Percentiles rank a stretch among this genome's conserved stretches.
Conservation (phyloP, 2,888 invertebrate genomes). For the Entomobrya proxima region DNA sequence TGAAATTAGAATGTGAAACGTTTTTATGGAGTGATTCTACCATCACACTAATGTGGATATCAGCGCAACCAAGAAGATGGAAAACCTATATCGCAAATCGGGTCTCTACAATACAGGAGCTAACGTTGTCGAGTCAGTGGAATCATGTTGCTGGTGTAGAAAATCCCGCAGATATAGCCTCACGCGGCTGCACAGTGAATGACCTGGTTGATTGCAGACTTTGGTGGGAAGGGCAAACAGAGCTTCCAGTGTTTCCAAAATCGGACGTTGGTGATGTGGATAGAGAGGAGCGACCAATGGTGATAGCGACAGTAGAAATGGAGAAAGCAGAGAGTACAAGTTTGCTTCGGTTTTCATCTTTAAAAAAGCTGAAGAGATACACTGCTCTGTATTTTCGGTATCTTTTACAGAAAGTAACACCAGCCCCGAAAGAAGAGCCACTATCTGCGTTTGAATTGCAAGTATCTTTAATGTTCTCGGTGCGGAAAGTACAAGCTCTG, state of each 20-base stretch:
- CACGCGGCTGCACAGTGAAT: constrained; percentile 51
- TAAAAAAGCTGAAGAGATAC: neutral
- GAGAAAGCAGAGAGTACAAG: too few relatives aligned
- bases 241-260: neutral
- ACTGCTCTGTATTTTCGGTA: neutral
- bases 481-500: neutral
- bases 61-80: constrained; percentile 68
- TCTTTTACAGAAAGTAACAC: neutral
- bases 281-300: neutral
- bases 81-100: constrained; percentile 74
- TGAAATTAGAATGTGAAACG: constrained; percentile 8
- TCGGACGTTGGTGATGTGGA: neutral
- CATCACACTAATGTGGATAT: constrained; percentile 75
- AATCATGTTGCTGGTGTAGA: constrained; percentile 71
- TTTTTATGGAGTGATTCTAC: constrained; percentile 75
- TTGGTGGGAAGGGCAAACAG: constrained; percentile 28
- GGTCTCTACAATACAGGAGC: constrained; percentile 69
- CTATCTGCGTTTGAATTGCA: neutral
- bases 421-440: too few relatives aligned
- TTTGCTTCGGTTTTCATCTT: neutral
- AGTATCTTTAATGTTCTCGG: neutral
- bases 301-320: neutral
- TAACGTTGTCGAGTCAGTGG: constrained; percentile 63
- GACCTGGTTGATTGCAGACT: neutral
- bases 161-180: constrained; percentile 76